phyloP scores from a whole-genome alignment of 2,888 invertebrate genomes.

The Hoplodrina ambigua region DNA sequence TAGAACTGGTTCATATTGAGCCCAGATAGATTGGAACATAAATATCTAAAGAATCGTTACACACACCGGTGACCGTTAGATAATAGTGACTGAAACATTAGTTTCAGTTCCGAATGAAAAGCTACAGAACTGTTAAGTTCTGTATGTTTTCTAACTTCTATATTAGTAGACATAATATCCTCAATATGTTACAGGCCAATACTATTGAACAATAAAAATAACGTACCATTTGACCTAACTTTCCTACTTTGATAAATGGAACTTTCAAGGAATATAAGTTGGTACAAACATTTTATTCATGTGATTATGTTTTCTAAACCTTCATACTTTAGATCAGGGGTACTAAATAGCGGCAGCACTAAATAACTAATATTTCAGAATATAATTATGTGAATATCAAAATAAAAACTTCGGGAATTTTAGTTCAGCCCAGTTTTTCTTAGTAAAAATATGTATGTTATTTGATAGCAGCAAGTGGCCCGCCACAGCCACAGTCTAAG shows the following conservation, averaged over 20 bases:
- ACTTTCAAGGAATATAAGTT: not conserved
- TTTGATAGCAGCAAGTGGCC: no score
- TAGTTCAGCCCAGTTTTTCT: no score
- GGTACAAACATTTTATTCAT: not conserved
- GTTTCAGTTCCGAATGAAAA: not conserved
- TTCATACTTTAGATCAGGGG: no score
- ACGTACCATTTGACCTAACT: not conserved
- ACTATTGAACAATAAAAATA: conserved; percentile 14
- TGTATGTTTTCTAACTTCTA: conserved; percentile 24
- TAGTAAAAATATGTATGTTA: no score
- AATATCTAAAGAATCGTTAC: conserved; percentile 38
- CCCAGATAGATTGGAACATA: conserved; percentile 41
- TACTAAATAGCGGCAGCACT: no score
- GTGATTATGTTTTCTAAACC: not conserved
- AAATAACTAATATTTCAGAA: no score
- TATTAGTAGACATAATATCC: conserved; percentile 7
- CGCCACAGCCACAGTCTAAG: no score
- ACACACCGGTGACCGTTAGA: conserved; percentile 29
- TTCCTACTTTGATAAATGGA: not conserved
- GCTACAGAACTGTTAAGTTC: not conserved
- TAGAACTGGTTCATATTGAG: conserved; percentile 32
- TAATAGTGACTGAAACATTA: conserved; percentile 28
- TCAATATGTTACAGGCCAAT: conserved; percentile 16
- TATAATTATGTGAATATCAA: no score
- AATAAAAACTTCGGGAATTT: no score